Percentiles rank a stretch among this genome's conserved stretches.
phyloP scores from a whole-genome alignment of 1,140 invertebrate species.

The Acromyrmex heyeri region DNA sequence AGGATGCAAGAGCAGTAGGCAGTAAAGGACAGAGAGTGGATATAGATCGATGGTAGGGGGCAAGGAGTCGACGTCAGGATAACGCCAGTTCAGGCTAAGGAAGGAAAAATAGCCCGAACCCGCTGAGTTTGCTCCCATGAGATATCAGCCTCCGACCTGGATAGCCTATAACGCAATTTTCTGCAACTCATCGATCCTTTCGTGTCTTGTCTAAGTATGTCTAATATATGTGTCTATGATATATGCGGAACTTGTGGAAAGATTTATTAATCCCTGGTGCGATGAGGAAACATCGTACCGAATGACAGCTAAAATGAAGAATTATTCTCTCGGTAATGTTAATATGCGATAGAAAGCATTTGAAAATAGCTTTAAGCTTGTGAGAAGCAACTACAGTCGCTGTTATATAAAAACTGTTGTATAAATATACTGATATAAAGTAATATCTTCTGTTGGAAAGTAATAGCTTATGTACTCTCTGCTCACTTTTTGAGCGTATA shows the following conservation, averaged over 20 bases:
- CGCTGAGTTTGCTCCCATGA: conserved; percentile 74
- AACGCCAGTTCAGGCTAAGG: conserved; percentile 57
- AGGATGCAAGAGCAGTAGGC: conserved; percentile 66
- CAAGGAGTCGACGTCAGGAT: conserved; percentile 42
- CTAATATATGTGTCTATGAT: conserved; percentile 59
- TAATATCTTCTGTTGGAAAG: not conserved
- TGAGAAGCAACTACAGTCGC: not conserved
- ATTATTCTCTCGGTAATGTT: conserved; percentile 47
- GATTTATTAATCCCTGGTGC: conserved; percentile 60
- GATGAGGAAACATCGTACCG: not conserved
- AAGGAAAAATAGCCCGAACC: conserved; percentile 74
- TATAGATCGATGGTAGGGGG: conserved; percentile 37
- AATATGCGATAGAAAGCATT: conserved; percentile 5
- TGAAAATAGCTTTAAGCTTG: not conserved
- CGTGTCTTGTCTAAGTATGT: conserved; percentile 61
- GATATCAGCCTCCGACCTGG: conserved; percentile 63
- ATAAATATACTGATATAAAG: not conserved
- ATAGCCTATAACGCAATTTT: conserved; percentile 63
- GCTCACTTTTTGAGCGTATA: not conserved
- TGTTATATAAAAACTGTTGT: not conserved
- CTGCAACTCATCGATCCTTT: conserved; percentile 69
- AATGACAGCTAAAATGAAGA: conserved; percentile 35
- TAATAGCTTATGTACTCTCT: not conserved
- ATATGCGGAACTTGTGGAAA: conserved; percentile 46
- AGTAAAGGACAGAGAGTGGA: conserved; percentile 36